Evolutionary conservation across 2,888 invertebrate species (phyloP), one percentile per base, ranked within the genome.

Genomic region (Volucella inanis): DNA sequence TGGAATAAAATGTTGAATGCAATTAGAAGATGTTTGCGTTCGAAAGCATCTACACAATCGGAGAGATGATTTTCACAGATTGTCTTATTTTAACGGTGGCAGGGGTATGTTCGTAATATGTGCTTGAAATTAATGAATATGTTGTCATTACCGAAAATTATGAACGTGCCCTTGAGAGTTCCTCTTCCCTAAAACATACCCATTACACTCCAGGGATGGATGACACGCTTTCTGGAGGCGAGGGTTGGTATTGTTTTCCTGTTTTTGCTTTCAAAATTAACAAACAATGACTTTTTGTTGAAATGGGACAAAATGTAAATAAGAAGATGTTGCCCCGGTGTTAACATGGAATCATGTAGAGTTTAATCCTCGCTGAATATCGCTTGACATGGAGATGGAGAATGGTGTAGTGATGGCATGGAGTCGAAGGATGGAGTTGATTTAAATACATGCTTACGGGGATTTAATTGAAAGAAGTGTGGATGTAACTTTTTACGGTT

Each of bases 101-200:
- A 41, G 50, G 50, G 8, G 11, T 61, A 52, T 14, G 82, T 43
- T 52, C 52, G 39, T 59, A 74, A 78, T 65, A 64, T 83, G 74
- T 74, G 64, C 74, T 83, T 79, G 50, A 57, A 78, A 83, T 74
- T 79, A 79, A 83, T 83, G 57, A 79, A 78, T 52, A 78, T 74
- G 78, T 78, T 74, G 74, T 83, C 79, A 74, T 83, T 83, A 70
- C 68, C 11, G 39, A 78, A 78, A 83, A 83, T 78, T 83, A 78
- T 64, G 55, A 79, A 76, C 65, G 78, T 78, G 57, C 68, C 45
- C 67, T 62, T 43, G 4, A n/a, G 22, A 59, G 22, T 61, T 82
- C 22, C 61, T 9, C 43, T 6, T 31, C 6, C 31, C 31, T 6
- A 31, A 31, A 31, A 54, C 50, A 54, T 74, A 43, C 22, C 18